phyloP scores from a whole-genome alignment of 1,140 invertebrate genomes.

The Cyrtorhinus lividipennis region DNA sequence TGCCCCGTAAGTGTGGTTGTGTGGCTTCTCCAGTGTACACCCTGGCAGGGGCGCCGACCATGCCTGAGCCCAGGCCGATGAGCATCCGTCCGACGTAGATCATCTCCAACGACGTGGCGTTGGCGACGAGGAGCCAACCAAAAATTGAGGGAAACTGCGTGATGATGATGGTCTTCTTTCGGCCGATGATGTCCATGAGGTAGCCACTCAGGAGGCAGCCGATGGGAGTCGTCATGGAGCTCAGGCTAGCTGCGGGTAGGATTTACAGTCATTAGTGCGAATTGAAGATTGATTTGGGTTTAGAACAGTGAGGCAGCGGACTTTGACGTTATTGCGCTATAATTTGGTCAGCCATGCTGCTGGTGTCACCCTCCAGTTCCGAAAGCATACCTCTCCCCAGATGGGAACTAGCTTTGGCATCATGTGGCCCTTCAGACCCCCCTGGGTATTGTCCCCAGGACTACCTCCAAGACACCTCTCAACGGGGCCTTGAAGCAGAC shows the following conservation, averaged over 20 bases:
- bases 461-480: too few relatives aligned
- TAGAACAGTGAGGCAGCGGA: too few relatives aligned
- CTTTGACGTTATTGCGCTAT: too few relatives aligned
- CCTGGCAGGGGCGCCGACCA: slow-evolving; percentile 50
- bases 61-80: slow-evolving; percentile 47
- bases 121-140: slow-evolving; percentile 49
- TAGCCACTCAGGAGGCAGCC: slow-evolving; percentile 54
- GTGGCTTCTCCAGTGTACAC: slow-evolving; percentile 53
- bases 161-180: slow-evolving; percentile 46
- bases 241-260: slow-evolving; percentile 50
- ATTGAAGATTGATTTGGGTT: neutral
- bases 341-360: too few relatives aligned
- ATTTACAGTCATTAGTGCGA: too few relatives aligned
- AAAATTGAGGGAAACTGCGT: slow-evolving; percentile 51
- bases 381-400: too few relatives aligned
- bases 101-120: slow-evolving; percentile 40
- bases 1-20: slow-evolving; percentile 50
- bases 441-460: too few relatives aligned
- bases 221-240: slow-evolving; percentile 51
- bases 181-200: slow-evolving; percentile 51
- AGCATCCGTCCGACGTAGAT: slow-evolving; percentile 45
- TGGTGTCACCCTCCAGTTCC: too few relatives aligned
- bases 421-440: too few relatives aligned
- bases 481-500: too few relatives aligned
- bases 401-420: too few relatives aligned